Conservation (phyloP, 2,113 vertebrate genomes). For the Poecilia latipinna region DNA sequence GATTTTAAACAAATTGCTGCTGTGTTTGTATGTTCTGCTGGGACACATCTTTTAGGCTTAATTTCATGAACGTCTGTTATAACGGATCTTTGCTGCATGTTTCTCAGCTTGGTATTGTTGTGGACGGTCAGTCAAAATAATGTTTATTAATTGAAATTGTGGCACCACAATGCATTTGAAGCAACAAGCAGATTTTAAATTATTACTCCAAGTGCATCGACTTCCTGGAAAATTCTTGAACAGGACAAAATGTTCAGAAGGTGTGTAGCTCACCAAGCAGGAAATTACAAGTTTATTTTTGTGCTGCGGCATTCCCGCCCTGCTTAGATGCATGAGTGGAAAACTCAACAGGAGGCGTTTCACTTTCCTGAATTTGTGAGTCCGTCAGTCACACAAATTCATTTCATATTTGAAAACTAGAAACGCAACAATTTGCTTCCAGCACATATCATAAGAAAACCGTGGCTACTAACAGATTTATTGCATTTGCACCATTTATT, state of each 20-base stretch:
- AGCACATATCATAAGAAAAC: background rate
- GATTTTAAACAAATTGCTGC: no score
- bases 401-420: constrained; percentile 20
- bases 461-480: background rate
- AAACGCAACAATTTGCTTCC: background rate
- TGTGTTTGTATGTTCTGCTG: no score
- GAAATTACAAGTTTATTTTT: constrained; percentile 61
- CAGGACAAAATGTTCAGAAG: constrained; percentile 28
- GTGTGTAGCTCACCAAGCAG: constrained; percentile 53
- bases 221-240: constrained; percentile 17
- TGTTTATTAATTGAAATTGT: background rate
- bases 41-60: no score
- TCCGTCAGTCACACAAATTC: constrained; percentile 7
- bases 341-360: constrained; percentile 21
- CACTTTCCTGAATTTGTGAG: constrained; percentile 9
- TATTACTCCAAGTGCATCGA: background rate
- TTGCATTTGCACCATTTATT: background rate
- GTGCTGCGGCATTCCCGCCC: constrained; percentile 38
- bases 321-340: constrained; percentile 24
- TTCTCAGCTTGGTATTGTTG: no score
- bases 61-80: no score
- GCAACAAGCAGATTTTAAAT: background rate
- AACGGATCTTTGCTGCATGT: no score
- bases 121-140: background rate
- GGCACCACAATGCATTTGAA: background rate